phyloP scores from a whole-genome alignment of 64 coral and sea anemone species.

The Exaiptasia diaphana region DNA sequence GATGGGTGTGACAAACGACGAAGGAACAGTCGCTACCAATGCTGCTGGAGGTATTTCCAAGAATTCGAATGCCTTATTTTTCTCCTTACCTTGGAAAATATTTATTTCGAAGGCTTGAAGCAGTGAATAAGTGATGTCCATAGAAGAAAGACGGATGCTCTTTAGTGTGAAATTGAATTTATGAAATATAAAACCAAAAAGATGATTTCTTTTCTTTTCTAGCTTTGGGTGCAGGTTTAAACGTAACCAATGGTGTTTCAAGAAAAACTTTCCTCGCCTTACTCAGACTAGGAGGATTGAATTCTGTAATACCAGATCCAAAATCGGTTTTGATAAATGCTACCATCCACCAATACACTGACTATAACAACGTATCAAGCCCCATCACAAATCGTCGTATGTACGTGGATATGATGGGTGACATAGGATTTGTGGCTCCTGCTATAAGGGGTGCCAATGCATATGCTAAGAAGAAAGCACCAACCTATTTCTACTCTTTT shows the following conservation, averaged over 20 bases:
- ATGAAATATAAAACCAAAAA: too few relatives aligned
- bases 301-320: not conserved
- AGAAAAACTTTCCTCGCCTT: not conserved
- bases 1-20: slow-evolving; percentile 53
- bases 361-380: slow-evolving; percentile 48
- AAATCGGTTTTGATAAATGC: not conserved
- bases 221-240: not conserved
- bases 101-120: too few relatives aligned
- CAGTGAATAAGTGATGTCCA: too few relatives aligned
- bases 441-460: slow-evolving; percentile 12
- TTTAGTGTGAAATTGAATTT: too few relatives aligned
- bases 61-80: too few relatives aligned
- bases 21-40: slow-evolving; percentile 39
- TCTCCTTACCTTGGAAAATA: too few relatives aligned
- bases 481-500: slow-evolving; percentile 58
- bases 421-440: slow-evolving; percentile 14
- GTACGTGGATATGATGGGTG: slow-evolving; percentile 38
- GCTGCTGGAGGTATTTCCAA: not conserved
- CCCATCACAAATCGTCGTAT: slow-evolving; percentile 22
- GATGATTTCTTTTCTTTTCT: too few relatives aligned
- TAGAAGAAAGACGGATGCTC: too few relatives aligned
- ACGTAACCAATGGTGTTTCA: slow-evolving; percentile 33
- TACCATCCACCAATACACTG: slow-evolving; percentile 61
- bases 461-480: not conserved
- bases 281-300: not conserved